A percentile compares a stretch with the other conserved stretches of the same genome.
phyloP scores from a whole-genome alignment of 1,140 invertebrate genomes.

The Augochlora pura region DNA sequence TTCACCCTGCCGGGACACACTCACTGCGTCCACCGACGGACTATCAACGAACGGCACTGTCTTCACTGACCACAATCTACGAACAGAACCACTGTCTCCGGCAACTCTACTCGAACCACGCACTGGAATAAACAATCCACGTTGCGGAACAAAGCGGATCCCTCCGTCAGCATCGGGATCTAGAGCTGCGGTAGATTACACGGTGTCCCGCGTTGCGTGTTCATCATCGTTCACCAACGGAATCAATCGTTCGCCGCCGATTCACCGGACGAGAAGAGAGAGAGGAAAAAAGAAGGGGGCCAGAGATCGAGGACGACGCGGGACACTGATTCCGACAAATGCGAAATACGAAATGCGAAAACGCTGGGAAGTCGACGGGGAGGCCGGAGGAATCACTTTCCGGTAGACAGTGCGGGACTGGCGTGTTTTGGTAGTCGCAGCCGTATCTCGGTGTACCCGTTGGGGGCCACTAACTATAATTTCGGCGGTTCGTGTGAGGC shows the following conservation, averaged over 20 bases:
- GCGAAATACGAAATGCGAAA: too few species aligned
- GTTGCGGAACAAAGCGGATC: neutral
- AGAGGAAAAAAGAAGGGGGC: too few species aligned
- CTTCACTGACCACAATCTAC: constrained; percentile 7
- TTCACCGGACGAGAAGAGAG: too few species aligned
- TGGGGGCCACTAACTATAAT: constrained; percentile 77
- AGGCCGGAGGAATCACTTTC: neutral
- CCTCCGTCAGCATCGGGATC: too few species aligned
- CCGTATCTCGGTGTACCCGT: constrained; percentile 66
- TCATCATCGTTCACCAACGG: too few species aligned
- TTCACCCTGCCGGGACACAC: neutral
- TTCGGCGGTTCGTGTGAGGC: constrained; percentile 80
- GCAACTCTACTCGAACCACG: neutral
- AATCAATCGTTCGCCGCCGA: too few species aligned
- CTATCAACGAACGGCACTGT: neutral
- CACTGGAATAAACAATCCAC: neutral
- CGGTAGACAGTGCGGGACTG: constrained; percentile 21
- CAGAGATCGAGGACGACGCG: too few species aligned
- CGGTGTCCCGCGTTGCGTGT: too few species aligned
- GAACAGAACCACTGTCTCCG: neutral
- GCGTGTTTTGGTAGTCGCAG: constrained; percentile 41
- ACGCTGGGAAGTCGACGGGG: neutral
- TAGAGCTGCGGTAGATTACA: too few species aligned
- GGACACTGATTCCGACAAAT: neutral
- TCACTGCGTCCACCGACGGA: constrained; percentile 22